Conservation (phyloP, 2,888 invertebrate genomes). For the Isoperla grammatica region DNA sequence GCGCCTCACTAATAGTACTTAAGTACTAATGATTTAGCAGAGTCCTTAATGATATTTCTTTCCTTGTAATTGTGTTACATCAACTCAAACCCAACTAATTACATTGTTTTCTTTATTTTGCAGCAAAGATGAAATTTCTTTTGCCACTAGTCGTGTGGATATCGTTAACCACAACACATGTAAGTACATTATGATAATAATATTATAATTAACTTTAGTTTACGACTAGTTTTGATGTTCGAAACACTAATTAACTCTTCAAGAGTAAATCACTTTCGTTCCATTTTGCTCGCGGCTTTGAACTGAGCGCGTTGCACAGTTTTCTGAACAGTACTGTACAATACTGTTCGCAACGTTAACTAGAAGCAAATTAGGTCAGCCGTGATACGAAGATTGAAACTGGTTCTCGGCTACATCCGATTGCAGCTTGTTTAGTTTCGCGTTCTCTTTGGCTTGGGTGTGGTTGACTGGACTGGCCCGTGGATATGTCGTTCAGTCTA, state of each 20-base stretch:
- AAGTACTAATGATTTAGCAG: no score
- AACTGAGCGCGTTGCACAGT: background rate
- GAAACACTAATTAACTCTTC: background rate
- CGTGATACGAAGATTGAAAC: conserved; percentile 13
- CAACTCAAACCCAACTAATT: no score
- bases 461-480: background rate
- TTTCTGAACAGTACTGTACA: conserved; percentile 7
- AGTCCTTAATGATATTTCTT: no score
- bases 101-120: background rate
- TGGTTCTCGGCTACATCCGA: conserved; percentile 7
- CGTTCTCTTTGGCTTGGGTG: conserved; percentile 14
- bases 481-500: no score
- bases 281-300: no score
- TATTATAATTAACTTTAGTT: background rate
- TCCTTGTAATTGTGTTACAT: no score
- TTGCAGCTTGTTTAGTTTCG: conserved; percentile 6
- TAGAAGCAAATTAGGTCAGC: conserved; percentile 16
- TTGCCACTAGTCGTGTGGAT: conserved; percentile 90
- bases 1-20: no score
- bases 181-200: conserved; percentile 50
- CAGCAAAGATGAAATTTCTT: conserved; percentile 90
- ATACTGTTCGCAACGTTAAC: conserved; percentile 3
- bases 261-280: no score
- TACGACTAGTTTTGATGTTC: background rate
- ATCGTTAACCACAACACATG: conserved; percentile 74